phyloP scores from a whole-genome alignment of 2,888 invertebrate species.

The Thereva nobilitata region DNA sequence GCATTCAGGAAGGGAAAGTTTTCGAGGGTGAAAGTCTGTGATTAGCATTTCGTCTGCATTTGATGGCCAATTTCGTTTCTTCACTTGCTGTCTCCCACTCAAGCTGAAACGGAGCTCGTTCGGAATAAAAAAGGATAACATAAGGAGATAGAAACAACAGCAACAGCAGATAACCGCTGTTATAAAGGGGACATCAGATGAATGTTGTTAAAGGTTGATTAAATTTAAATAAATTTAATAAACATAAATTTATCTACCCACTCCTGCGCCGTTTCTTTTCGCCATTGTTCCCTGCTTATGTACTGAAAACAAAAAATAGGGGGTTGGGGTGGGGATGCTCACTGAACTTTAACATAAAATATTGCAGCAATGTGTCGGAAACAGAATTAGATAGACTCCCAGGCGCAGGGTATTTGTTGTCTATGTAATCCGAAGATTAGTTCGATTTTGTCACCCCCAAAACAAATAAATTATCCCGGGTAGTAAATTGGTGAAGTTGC shows the following conservation, averaged over 20 bases:
- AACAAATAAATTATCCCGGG: constrained; percentile 14
- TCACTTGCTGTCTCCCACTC: constrained; percentile 20
- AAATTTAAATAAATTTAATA: constrained; percentile 59
- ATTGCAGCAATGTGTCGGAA: constrained; percentile 1
- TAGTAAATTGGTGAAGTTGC: constrained; percentile 5
- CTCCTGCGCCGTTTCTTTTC: neutral
- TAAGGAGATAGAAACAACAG: constrained; percentile 1
- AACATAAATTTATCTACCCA: constrained; percentile 52
- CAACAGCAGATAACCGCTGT: neutral
- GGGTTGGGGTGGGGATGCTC: neutral
- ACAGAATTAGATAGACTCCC: constrained; percentile 16
- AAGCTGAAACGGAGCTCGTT: neutral
- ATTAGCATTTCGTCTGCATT: constrained; percentile 47
- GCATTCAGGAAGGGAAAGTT: constrained; percentile 41
- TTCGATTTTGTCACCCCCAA: constrained; percentile 27
- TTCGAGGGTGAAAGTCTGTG: constrained; percentile 44
- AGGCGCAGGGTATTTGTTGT: constrained; percentile 14
- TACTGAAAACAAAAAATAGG: neutral
- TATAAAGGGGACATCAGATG: constrained; percentile 29
- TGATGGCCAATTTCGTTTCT: constrained; percentile 42
- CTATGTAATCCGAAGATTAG: constrained; percentile 33
- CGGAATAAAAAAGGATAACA: neutral
- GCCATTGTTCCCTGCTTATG: neutral
- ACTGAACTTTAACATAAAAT: constrained; percentile 2
- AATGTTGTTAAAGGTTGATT: constrained; percentile 49